These are phyloP conservation scores for Campoletis raptor DNA, from an alignment of 2,888 invertebrate species.

Conservation along the genomic window DNA sequence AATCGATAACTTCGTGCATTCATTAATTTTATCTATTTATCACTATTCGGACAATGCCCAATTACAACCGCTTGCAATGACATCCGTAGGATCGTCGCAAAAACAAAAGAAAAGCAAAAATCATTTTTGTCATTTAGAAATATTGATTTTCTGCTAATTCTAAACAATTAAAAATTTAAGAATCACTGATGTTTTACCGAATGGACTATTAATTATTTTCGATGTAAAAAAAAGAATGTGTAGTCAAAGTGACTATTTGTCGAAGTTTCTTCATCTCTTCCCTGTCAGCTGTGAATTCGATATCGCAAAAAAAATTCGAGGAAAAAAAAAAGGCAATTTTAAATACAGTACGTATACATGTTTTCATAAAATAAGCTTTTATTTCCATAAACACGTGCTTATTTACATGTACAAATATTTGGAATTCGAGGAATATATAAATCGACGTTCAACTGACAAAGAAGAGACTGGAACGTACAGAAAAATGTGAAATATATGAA, in stretches of 20 bases:
- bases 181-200: not conserved
- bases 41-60: not conserved
- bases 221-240: not conserved
- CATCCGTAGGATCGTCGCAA: no score
- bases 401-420: not conserved
- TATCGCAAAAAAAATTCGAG: not conserved
- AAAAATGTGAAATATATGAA: not conserved
- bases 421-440: not conserved
- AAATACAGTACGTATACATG: not conserved
- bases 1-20: not conserved
- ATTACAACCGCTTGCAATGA: no score
- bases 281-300: not conserved
- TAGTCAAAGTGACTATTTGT: not conserved
- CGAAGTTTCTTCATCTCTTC: not conserved
- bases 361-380: not conserved
- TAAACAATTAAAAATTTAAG: not conserved
- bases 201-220: not conserved
- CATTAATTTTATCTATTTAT: not conserved
- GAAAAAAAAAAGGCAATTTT: no score
- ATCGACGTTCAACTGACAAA: not conserved
- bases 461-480: slow-evolving; percentile 14
- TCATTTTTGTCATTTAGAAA: no score
- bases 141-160: not conserved
- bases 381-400: not conserved
- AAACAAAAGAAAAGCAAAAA: no score